These are phyloP conservation scores for Parascotia fuliginaria DNA, from an alignment of 2,888 invertebrate genomes.

Conservation along the genomic window DNA sequence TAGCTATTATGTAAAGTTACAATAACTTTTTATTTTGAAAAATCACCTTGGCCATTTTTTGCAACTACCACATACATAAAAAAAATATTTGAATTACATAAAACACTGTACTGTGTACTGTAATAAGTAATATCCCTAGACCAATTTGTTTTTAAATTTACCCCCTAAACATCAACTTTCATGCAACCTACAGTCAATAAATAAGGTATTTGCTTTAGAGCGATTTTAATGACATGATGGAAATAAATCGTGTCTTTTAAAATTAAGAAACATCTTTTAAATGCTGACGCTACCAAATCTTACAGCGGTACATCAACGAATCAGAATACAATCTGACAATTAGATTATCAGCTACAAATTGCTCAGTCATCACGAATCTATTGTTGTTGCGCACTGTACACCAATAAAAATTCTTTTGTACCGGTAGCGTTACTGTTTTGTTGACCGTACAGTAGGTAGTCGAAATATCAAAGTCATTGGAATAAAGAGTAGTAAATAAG, in stretches of 20 bases:
- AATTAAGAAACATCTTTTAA: slow-evolving; percentile 5
- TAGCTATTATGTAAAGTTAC: slow-evolving; percentile 4
- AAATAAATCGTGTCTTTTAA: too few species aligned
- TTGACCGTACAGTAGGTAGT: slow-evolving; percentile 51
- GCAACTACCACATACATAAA: too few species aligned
- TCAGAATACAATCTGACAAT: slow-evolving; percentile 77
- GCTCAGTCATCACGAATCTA: slow-evolving; percentile 66
- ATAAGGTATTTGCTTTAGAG: too few species aligned
- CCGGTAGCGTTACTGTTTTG: slow-evolving; percentile 58
- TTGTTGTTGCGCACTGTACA: slow-evolving; percentile 59
- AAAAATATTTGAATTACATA: too few species aligned
- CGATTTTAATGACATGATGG: too few species aligned
- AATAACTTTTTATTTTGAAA: not conserved
- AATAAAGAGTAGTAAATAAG: slow-evolving; percentile 33
- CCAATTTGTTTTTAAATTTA: too few species aligned
- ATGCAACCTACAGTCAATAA: too few species aligned
- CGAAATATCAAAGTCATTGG: slow-evolving; percentile 47
- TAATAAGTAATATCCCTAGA: too few species aligned
- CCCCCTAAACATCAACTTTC: too few species aligned
- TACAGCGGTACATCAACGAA: slow-evolving; percentile 64
- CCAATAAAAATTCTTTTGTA: slow-evolving; percentile 56
- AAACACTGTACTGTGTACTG: too few species aligned
- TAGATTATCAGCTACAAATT: slow-evolving; percentile 68
- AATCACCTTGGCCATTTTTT: slow-evolving; percentile 5
- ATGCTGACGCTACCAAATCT: slow-evolving; percentile 54